Evolutionary conservation across 2,113 vertebrate genomes (phyloP), one percentile per base, ranked within the genome.

Genomic region (Parus major): DNA sequence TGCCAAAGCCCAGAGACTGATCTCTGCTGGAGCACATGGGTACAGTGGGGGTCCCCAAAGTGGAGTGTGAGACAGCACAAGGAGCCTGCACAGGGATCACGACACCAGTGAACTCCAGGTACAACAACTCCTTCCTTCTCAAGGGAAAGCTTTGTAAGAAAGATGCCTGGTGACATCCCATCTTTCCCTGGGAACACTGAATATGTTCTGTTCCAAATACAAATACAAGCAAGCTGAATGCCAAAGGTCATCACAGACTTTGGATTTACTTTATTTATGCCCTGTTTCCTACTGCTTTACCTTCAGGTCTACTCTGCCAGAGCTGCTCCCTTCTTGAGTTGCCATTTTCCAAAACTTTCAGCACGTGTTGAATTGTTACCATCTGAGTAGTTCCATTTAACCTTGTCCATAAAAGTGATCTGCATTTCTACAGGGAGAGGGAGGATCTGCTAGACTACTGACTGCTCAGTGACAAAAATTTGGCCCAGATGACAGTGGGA

Each of bases 301-400:
- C 69, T 70, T 49, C 35, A 36, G 22, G 25, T 71, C 44, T 56
- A 7, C 61, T 71, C 39, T 9, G 5, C 13, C 31, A 73, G 12
- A 63, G 60, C 33, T 56, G 22, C 39, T 72, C 10, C 41, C 7
- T 29, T 61, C 31, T 11, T 5, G 29, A 82, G 55, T 10, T 80
- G 20, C 24, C 22, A 14, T 69, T 56, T 93, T 46, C 41, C 69
- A 75, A 81, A 80, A 86, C 64, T 71, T 92, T 17, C 68, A 77
- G 65, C 82, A 78, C 0, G 0, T 52, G 68, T 56, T 81, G 78
- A 88, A 88, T 61, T 81, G 41, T 81, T 86, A 86, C 49, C 60
- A 78, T 39, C 25, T 60, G 76, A 88, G 69, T 60, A 92, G 68
- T 21, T 83, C 72, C 64, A 75, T 83, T 95, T 64, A 95, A 87